Conservation (phyloP, 2,888 invertebrate species). For the Apodemia duryi region DNA sequence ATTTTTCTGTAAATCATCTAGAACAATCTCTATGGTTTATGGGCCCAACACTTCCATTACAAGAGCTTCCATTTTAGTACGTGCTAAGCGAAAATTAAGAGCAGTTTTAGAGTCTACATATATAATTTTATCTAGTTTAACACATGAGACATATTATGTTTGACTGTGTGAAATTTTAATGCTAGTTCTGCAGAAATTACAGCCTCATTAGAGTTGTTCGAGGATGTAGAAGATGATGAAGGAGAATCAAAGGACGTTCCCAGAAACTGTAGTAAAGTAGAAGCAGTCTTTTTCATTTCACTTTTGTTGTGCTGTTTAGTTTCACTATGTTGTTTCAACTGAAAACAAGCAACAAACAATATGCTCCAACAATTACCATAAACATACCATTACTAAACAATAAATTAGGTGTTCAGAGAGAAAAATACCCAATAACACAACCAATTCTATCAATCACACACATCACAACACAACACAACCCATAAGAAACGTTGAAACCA, state of each 20-base stretch:
- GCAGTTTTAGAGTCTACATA: constrained; percentile 33
- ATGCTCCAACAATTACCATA: constrained; percentile 6
- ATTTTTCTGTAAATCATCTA: constrained; percentile 35
- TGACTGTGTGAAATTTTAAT: constrained; percentile 37
- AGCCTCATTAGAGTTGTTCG: constrained; percentile 20
- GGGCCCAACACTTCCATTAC: constrained; percentile 36
- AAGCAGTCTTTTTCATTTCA: constrained; percentile 11
- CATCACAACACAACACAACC: no score
- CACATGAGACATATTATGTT: constrained; percentile 39
- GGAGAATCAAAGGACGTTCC: constrained; percentile 11
- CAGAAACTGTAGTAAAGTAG: constrained; percentile 14
- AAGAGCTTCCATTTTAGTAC: constrained; percentile 38
- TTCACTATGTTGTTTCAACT: constrained; percentile 3
- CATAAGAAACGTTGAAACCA: no score
- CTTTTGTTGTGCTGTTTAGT: constrained; percentile 15
- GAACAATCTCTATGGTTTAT: constrained; percentile 28
- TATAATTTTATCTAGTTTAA: constrained; percentile 35
- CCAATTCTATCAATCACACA: constrained; percentile 3
- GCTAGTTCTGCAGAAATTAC: constrained; percentile 32
- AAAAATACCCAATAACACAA: neutral
- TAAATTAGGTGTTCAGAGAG: constrained; percentile 2
- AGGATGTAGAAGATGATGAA: constrained; percentile 12
- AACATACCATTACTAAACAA: constrained; percentile 9
- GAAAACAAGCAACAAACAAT: constrained; percentile 12
- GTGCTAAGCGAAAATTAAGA: constrained; percentile 29